Evolutionary conservation across 2,113 vertebrate species (phyloP).

Genomic region (Sciurus niger): DNA sequence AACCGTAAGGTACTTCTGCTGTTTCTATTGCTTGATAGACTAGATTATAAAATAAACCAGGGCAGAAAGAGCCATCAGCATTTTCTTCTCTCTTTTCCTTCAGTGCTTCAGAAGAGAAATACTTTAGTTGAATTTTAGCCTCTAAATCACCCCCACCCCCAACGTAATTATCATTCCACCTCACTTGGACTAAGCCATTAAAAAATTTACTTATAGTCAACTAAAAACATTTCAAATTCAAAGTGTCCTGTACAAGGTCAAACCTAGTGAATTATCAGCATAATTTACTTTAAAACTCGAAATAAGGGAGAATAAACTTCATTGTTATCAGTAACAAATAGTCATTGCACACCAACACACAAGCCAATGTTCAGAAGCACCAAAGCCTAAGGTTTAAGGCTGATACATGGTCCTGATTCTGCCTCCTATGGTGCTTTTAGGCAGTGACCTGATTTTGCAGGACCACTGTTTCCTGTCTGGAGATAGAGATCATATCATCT

Average conservation of each 20-base stretch:
- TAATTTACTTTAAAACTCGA: not conserved
- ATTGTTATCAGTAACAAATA: not conserved
- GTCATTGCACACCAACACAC: not conserved
- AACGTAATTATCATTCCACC: not conserved
- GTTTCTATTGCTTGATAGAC: not conserved
- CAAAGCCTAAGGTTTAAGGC: not conserved
- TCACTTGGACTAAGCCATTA: not conserved
- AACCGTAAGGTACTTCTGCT: not conserved
- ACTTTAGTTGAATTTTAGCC: not conserved
- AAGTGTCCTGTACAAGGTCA: conserved; percentile 4
- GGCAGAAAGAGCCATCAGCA: not conserved
- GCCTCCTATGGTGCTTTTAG: not conserved
- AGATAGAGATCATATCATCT: not conserved
- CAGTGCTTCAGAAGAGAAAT: not conserved
- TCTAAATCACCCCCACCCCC: not conserved
- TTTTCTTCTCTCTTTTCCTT: not conserved
- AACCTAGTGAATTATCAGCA: not conserved
- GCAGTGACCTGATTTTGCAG: not conserved
- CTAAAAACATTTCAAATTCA: not conserved
- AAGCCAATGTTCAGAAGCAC: not conserved
- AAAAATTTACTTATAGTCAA: not conserved
- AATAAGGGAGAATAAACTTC: not conserved
- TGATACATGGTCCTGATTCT: not conserved
- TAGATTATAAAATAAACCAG: not conserved
- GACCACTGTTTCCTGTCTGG: not conserved